A percentile compares a stretch with the other conserved stretches of the same genome.
Conservation (phyloP, 92 coral and sea anemone species). For the Blastomussa wellsi region DNA sequence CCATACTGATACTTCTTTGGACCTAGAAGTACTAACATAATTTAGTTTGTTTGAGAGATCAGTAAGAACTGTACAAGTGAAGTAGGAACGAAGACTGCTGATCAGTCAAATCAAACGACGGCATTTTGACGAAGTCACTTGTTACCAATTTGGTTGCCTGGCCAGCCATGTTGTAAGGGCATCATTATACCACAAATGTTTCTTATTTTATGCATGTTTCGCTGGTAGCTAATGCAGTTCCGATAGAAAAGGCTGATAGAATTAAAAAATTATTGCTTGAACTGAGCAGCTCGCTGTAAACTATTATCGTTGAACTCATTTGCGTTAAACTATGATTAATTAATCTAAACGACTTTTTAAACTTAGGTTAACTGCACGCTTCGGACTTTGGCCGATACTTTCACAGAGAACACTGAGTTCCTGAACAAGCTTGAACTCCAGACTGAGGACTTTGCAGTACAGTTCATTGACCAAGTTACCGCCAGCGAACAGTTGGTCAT, state of each 20-base stretch:
- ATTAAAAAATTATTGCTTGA: too few species aligned
- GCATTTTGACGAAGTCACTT: neutral
- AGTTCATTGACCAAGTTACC: slow-evolving; percentile 36
- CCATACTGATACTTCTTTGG: neutral
- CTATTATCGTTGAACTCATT: neutral
- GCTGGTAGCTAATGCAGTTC: too few species aligned
- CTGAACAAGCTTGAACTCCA: slow-evolving; percentile 39
- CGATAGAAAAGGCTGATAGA: too few species aligned
- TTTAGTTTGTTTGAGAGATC: too few species aligned
- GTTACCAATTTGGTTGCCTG: too few species aligned
- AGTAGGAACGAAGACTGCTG: too few species aligned
- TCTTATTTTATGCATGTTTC: too few species aligned
- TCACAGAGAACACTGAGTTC: slow-evolving; percentile 30
- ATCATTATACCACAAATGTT: too few species aligned
- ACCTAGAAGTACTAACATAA: neutral
- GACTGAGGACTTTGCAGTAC: slow-evolving; percentile 43
- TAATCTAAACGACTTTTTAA: neutral
- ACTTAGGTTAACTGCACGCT: slow-evolving; percentile 20
- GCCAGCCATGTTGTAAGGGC: too few species aligned
- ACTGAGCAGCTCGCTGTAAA: too few species aligned
- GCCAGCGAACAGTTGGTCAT: slow-evolving; percentile 24
- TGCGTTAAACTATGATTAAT: neutral
- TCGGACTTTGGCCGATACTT: neutral
- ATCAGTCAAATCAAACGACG: neutral
- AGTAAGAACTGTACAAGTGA: too few species aligned